Base-by-base conservation (phyloP, 2,113 vertebrate genomes). In the Nycticebus coucang region DNA sequence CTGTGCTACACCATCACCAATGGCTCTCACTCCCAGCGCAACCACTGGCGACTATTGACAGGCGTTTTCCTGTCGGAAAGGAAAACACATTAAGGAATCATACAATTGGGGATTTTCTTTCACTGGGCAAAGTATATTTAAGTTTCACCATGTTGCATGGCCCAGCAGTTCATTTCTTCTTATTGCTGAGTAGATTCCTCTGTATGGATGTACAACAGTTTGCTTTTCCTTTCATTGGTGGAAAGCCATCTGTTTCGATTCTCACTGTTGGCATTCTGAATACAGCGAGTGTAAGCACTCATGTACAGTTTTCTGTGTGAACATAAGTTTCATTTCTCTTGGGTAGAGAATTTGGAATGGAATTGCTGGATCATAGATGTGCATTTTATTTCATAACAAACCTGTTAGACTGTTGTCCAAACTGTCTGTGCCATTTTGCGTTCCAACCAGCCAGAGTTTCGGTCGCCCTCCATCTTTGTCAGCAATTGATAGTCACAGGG, bases 241-340 rank as follows among this genome's bases (percentile, higher is more conserved):
- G 57, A 92, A 75, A 60, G 22, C 7, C 30, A 66, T 62, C 45
- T 69, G 19, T 81, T 10, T 33, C 90, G 6, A 90, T 95, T 66
- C 7, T 64, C 57, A 82, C 64, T 81, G 82, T 69, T 87, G 53
- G 22, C 18, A 22, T 93, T 74, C 57, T 57, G 30, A 93, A 50
- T 86, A 77, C 2, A 82, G 17, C 60, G 77, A 62, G 75, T 57
- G 4, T 64, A 86, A 90, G 19, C 60, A 92, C 66, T 89, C 8
- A 87, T 8, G 33, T 50, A 3, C 12, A 71, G 35, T 66, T 74
- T 95, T 94, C 33, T 74, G 14, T 85, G 24, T 75, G 79, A 33
- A 64, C n/a, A 50, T 78, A 74, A 60, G 19, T 94, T 94, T 89
- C 13, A 75, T 45, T 84, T 88, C n/a, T n/a, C 26, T 55, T 84